Base-by-base conservation (phyloP, 2,888 invertebrate genomes). In the Hyposoter dolosus region DNA sequence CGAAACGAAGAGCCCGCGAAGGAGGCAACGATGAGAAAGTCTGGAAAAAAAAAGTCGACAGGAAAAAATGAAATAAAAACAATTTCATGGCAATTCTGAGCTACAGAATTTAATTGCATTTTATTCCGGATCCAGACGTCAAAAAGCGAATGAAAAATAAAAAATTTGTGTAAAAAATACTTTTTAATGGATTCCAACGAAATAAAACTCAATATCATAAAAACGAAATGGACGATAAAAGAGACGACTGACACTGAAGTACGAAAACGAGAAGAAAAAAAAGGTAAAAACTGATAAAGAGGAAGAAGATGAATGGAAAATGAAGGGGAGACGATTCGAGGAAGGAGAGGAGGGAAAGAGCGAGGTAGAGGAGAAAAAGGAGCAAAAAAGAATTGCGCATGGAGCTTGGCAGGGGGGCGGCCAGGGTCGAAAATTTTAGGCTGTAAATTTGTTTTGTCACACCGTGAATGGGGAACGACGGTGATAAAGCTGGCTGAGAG, bases 401-500 rank as follows among this genome's bases (percentile, higher is more conserved):
- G 72, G 32, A 19, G 68, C 86, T 82, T 85, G 82, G 87, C 88
- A 86, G 88, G 89, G 88, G 88, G 83, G 79, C 87, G 83, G 79
- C 87, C 45, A 56, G 28, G 23, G 60, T 71, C 84, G 60, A 83
- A 87, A 88, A 87, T 84, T 82, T 86, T 83, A 82, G 80, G 86
- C 75, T 82, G 86, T 88, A 87, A 87, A 87, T 88, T 88, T 90
- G 90, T 91, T 91, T 90, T 90, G 91, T 92, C 90, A 90, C 90
- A 90, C 88, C 84, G 85, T 82, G 88, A 89, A 89, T 87, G 88
- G 85, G 68, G 15, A 28, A 82, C 63, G 79, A 74, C 82, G 86
- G 88, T 88, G 90, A 90, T 91, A 90, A 91, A 90, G 89, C 89
- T 87, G 89, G 88, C 32, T 87, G 76, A 83, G 60, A 60, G 87